Evolutionary conservation across 2,797 vertebrate species (phyloP), one percentile per base, ranked within the genome.

Genomic region (Sebastes alutus): DNA sequence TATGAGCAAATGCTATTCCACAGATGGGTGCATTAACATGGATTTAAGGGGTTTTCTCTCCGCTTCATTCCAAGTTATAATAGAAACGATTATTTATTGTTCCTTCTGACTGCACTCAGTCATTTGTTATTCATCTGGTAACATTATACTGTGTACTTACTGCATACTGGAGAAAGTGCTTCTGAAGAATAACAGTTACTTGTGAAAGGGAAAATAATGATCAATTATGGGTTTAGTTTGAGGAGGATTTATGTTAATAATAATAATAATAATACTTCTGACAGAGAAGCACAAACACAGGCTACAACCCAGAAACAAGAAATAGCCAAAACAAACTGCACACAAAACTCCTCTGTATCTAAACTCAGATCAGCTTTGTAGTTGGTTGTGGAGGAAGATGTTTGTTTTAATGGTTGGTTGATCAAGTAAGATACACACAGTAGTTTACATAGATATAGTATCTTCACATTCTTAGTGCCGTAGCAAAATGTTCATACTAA

Each of bases 111-210:
- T 62, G 64, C 32, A 66, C 55, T 72, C 20, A 29, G 23, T n/a
- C 52, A 71, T 63, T 65, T 59, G 25, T 58, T 76, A 71, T 72
- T 75, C 27, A 68, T 61, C 65, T 69, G n/a, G 5, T 60, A 23
- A 59, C 42, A 63, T 63, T 54, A 16, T 25, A 25, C 18, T 42
- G 13, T 25, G 8, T 38, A 35, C 33, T 54, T 32, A n/a, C 68
- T 78, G 71, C 30, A 54, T 23, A 42, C 8, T 73, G 61, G 13
- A 74, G 65, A 77, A 72, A 63, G 25, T 4, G 30, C 11, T 13
- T 64, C 54, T 69, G 29, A 52, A 46, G 49, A 32, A 42, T n/a
- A 69, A 60, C 25, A 20, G 62, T 32, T 13, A 61, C 23, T n/a
- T 22, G 54, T 75, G 30, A 83, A 29, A 22, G 14, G 20, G 25